Evolutionary conservation across 2,888 invertebrate genomes (phyloP).

Genomic region (Malacosoma neustria): DNA sequence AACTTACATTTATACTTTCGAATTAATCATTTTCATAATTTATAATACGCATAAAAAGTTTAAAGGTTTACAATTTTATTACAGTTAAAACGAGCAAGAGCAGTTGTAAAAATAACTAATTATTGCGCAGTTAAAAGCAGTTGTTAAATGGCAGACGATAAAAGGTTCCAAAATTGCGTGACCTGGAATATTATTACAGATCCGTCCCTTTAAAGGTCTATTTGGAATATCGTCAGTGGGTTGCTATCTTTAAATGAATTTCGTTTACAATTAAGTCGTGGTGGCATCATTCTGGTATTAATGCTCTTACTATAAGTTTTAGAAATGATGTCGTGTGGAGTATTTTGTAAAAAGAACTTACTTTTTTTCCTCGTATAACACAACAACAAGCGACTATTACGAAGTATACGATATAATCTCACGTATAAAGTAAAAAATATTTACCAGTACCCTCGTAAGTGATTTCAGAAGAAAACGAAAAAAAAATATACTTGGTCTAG

Average conservation of each 20-base stretch:
- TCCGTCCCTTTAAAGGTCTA: neutral
- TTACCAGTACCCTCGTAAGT: too few relatives aligned
- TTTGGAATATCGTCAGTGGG: neutral
- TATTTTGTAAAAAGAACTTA: too few relatives aligned
- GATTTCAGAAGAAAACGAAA: too few relatives aligned
- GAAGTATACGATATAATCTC: too few relatives aligned
- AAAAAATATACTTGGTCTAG: too few relatives aligned
- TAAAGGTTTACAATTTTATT: neutral
- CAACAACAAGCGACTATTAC: too few relatives aligned
- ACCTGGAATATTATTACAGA: constrained; percentile 10
- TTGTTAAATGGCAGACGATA: neutral
- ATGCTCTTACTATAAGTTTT: neutral
- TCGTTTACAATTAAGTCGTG: constrained; percentile 19
- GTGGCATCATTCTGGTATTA: constrained; percentile 18
- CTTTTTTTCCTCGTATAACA: too few relatives aligned
- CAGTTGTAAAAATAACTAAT: neutral
- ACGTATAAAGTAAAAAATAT: too few relatives aligned
- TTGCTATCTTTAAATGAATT: neutral
- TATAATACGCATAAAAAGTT: neutral
- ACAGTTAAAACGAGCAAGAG: neutral
- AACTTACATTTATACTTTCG: too few relatives aligned
- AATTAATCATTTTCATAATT: too few relatives aligned
- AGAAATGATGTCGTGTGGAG: too few relatives aligned
- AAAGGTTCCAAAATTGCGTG: constrained; percentile 22
- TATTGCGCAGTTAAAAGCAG: neutral